phyloP scores from a whole-genome alignment of 2,797 vertebrate genomes.

The Peromyscus aztecus region DNA sequence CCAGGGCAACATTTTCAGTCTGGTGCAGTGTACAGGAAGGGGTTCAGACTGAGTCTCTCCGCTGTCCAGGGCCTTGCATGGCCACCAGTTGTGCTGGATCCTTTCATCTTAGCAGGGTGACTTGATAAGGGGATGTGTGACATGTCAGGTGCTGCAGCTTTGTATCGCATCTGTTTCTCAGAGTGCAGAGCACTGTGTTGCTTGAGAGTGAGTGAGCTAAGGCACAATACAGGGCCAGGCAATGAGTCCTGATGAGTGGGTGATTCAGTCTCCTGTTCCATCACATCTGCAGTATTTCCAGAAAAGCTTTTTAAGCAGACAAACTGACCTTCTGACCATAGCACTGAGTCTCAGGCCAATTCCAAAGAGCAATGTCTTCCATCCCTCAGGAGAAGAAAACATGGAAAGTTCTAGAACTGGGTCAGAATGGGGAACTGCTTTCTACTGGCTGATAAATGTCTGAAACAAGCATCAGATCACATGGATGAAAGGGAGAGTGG shows the following conservation, averaged over 20 bases:
- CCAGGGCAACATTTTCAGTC: not conserved
- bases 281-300: not conserved
- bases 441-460: not conserved
- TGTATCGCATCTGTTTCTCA: slow-evolving; percentile 20
- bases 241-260: slow-evolving; percentile 56
- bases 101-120: not conserved
- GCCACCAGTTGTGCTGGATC: not conserved
- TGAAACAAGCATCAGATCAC: not conserved
- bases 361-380: not conserved
- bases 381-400: not conserved
- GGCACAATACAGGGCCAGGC: not conserved
- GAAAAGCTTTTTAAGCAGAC: slow-evolving; percentile 1
- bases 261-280: not conserved
- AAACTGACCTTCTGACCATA: not conserved
- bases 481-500: not conserved
- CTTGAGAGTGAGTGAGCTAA: slow-evolving; percentile 28
- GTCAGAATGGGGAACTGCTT: not conserved
- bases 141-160: not conserved
- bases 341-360: not conserved
- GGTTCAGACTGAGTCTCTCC: not conserved
- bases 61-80: not conserved
- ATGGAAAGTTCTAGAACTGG: not conserved
- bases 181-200: slow-evolving; percentile 11
- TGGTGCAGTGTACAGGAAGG: not conserved
- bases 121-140: not conserved